phyloP scores from a whole-genome alignment of 2,113 vertebrate species.

The Dolichotis patagonum region DNA sequence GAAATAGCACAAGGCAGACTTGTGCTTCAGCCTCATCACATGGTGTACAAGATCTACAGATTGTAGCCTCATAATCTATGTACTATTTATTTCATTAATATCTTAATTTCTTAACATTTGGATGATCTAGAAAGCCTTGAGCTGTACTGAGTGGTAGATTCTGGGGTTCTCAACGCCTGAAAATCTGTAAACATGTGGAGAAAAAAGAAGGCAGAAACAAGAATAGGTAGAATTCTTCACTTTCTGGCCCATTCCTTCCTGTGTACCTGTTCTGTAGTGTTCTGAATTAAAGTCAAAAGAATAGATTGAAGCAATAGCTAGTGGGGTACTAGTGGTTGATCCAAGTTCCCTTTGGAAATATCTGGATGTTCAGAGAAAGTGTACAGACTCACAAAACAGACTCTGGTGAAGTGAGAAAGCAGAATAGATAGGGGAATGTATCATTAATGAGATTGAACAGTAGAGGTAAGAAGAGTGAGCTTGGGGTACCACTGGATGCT shows the following conservation, averaged over 20 bases:
- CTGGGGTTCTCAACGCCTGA: not conserved
- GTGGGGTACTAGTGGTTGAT: not conserved
- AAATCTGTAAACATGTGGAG: not conserved
- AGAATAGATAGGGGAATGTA: not conserved
- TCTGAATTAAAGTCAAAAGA: not conserved
- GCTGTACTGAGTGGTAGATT: not conserved
- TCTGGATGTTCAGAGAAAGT: not conserved
- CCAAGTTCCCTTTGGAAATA: not conserved
- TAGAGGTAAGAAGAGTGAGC: not conserved
- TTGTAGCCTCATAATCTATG: slow-evolving; percentile 45
- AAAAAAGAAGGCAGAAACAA: not conserved
- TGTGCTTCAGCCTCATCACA: slow-evolving; percentile 72
- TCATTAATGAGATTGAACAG: not conserved
- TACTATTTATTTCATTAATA: slow-evolving; percentile 47
- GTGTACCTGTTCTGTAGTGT: accelerated
- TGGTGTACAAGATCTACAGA: slow-evolving; percentile 7
- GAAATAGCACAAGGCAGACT: slow-evolving; percentile 53
- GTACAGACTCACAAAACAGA: not conserved
- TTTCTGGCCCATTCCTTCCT: not conserved
- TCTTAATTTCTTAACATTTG: slow-evolving; percentile 50
- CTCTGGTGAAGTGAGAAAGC: not conserved
- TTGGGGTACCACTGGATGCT: not conserved
- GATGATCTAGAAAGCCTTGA: slow-evolving; percentile 28
- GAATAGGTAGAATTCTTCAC: accelerated
- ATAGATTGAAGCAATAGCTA: not conserved